Percentiles rank a stretch among this genome's conserved stretches.
Evolutionary conservation across 1,140 invertebrate species (phyloP).

Genomic region (Heliconius congener): DNA sequence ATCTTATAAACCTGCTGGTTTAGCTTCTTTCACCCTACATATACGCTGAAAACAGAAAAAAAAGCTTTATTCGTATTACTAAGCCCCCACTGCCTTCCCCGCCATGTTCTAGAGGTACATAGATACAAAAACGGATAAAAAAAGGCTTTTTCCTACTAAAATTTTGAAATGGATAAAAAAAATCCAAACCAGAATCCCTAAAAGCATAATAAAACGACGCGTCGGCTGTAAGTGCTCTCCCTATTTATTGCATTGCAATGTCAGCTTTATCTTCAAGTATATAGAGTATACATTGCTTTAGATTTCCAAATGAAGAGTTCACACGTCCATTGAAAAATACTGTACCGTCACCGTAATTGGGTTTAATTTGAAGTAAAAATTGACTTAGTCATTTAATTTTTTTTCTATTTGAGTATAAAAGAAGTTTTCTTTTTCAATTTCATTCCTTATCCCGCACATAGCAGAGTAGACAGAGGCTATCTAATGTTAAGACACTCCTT

Average conservation of each 20-base stretch:
- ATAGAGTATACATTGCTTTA: not conserved
- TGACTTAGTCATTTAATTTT: not conserved
- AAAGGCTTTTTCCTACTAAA: not conserved
- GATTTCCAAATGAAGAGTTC: not conserved
- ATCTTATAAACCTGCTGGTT: too few species aligned
- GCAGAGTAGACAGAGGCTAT: too few species aligned
- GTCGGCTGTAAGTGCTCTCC: not conserved
- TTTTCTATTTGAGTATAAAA: not conserved
- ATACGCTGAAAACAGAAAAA: too few species aligned
- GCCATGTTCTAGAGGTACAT: not conserved
- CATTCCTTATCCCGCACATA: not conserved
- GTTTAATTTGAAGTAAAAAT: not conserved
- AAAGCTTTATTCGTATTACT: too few species aligned
- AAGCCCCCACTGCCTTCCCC: not conserved
- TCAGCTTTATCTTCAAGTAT: accelerated
- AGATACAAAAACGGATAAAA: not conserved
- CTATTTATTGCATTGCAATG: not conserved
- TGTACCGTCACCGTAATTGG: constrained; percentile 10
- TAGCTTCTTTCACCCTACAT: too few species aligned
- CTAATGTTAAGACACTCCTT: too few species aligned
- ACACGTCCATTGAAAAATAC: constrained; percentile 4
- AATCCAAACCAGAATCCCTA: not conserved
- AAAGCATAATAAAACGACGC: constrained; percentile 14
- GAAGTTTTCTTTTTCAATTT: not conserved
- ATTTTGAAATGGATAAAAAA: not conserved